Evolutionary conservation across 2,888 invertebrate genomes (phyloP).

Genomic region (Eupithecia exiguata): DNA sequence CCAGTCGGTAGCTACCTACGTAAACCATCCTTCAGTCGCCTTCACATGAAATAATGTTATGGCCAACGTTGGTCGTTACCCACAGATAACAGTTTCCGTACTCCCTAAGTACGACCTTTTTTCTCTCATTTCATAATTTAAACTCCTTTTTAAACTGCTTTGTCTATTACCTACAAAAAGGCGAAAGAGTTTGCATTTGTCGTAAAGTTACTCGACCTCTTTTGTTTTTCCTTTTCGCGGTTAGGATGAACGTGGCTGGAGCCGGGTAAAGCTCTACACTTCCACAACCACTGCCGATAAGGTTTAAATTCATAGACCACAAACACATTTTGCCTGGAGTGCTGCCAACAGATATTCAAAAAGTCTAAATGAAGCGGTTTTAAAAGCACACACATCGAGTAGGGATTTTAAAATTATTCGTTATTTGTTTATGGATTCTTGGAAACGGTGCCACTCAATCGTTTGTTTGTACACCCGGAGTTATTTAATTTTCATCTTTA

Average conservation of each 20-base stretch:
- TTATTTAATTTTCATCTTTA: neutral
- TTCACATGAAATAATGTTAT: neutral
- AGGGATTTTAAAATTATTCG: neutral
- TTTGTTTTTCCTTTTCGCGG: neutral
- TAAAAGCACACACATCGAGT: neutral
- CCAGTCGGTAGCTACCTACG: neutral
- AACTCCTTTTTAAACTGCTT: neutral
- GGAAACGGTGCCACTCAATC: neutral
- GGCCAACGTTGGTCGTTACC: constrained; percentile 3
- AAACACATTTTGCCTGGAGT: constrained; percentile 6
- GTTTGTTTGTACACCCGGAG: neutral
- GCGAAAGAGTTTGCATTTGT: neutral
- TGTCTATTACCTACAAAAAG: neutral
- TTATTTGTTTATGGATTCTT: neutral
- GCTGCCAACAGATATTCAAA: constrained; percentile 8
- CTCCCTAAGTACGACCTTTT: neutral
- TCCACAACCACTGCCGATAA: constrained; percentile 1
- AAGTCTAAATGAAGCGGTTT: neutral
- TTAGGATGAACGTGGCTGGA: neutral
- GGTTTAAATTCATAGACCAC: constrained; percentile 2
- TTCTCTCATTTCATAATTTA: neutral
- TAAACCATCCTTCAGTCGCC: neutral
- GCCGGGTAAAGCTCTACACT: constrained; percentile 3
- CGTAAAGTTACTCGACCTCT: neutral
- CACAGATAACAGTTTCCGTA: neutral